Base-by-base conservation (phyloP, 2,113 vertebrate species). In the Phalacrocorax pelagicus region DNA sequence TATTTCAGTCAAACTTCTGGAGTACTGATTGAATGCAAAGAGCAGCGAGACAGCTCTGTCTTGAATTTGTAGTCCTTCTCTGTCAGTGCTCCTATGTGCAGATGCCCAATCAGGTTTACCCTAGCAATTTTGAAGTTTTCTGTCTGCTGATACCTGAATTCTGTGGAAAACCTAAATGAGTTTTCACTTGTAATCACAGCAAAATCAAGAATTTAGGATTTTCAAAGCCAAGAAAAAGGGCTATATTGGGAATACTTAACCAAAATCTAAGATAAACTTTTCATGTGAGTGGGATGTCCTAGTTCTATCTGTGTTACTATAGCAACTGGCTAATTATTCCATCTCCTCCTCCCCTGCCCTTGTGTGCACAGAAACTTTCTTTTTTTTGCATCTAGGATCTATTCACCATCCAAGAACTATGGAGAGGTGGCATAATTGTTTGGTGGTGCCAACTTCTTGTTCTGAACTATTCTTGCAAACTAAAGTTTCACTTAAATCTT, bases 281-380 rank as follows among this genome's bases (percentile, higher is more conserved):
- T 89, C 61, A 72, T 91, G 86, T 93, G 95, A 95, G 96, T 93
- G 88, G 92, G 95, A 91, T 95, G 92, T 94, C 88, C 91, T 94
- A 94, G 61, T 91, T 96, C 86, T 96, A 83, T 91, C 80, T 81
- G 23, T 84, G 92, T 95, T 94, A 49, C 95, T 94, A 92, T 95
- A 89, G 94, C 86, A 96, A 97, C 96, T 3, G 13, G n/a, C 57
- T 95, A 96, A 96, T 92, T 96, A 90, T 96, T 97, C 81, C 63
- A 70, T 94, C 79, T 97, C 83, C 55, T 94, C 88, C 77, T 96
- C 82, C 74, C 84, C 55, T 96, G 79, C 36, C 85, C 90, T 92
- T 73, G 62, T 73, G 15, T 90, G 85, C 67, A 66, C 7, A 11
- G 74, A 89, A 95, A 36, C 15, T 12, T 42, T 78, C 63, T 52